Conservation (phyloP, 1,140 invertebrate species). For the Pogonomyrmex californicus region DNA sequence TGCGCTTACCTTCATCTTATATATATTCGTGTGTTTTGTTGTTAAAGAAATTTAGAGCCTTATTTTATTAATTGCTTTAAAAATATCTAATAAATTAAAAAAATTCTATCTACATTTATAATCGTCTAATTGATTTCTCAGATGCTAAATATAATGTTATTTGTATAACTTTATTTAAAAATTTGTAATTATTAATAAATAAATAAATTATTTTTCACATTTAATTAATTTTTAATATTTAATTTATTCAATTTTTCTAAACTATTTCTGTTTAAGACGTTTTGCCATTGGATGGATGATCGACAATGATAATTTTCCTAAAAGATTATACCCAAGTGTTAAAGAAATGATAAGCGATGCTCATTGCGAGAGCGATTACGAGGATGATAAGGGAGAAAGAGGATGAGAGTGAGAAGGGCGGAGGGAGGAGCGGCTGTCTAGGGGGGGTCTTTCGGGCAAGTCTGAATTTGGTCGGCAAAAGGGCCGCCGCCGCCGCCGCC, state of each 20-base stretch:
- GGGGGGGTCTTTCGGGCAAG: slow-evolving; percentile 5
- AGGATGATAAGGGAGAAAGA: neutral
- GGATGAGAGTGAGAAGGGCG: neutral
- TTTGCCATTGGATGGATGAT: neutral
- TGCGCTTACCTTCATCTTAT: neutral
- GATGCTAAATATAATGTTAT: neutral
- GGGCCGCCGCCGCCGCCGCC: slow-evolving; percentile 44
- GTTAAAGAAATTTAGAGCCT: neutral
- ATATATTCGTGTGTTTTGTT: neutral
- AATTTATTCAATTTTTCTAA: neutral
- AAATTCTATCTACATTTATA: neutral
- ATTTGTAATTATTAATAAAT: neutral
- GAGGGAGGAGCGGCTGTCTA: slow-evolving; percentile 32
- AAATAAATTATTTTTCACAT: neutral
- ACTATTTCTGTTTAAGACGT: neutral
- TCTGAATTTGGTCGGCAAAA: slow-evolving; percentile 61
- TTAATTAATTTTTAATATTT: neutral
- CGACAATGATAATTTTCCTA: neutral
- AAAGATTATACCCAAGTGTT: neutral
- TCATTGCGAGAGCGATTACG: slow-evolving; percentile 14
- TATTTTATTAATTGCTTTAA: neutral
- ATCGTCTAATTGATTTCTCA: neutral
- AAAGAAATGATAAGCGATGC: slow-evolving; percentile 19
- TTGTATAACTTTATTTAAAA: neutral
- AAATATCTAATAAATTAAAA: neutral